These are phyloP conservation scores for Avahi laniger DNA, from an alignment of 2,797 vertebrate genomes.

Conservation along the genomic window DNA sequence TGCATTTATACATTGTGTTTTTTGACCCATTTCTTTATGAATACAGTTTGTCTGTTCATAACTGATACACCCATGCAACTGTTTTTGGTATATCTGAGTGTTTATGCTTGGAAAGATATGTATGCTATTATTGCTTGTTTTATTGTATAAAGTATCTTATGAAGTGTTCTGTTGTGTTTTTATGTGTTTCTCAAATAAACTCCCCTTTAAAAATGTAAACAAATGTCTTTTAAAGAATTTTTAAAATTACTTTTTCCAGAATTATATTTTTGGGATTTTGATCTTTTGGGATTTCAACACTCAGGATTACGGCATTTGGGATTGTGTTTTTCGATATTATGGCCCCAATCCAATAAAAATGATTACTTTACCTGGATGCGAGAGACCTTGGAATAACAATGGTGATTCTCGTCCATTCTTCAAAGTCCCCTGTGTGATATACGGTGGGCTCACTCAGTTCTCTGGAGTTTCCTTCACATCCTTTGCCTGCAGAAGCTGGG, in stretches of 20 bases:
- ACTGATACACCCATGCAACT: background rate
- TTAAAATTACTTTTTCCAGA: background rate
- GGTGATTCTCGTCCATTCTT: conserved; percentile 96
- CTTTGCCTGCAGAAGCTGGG: conserved; percentile 90
- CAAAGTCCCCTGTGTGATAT: conserved; percentile 95
- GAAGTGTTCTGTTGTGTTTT: background rate
- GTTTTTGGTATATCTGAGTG: background rate
- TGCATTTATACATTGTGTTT: background rate
- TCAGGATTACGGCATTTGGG: background rate
- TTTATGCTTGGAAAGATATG: background rate
- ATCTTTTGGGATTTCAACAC: background rate
- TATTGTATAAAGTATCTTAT: background rate
- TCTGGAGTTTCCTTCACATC: conserved; percentile 94
- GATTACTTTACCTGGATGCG: conserved; percentile 90
- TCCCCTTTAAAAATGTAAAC: background rate
- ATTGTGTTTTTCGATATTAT: background rate
- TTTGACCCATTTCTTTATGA: background rate
- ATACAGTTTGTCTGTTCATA: background rate
- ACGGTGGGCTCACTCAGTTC: conserved; percentile 93
- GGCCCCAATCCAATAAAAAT: background rate
- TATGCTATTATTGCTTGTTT: background rate
- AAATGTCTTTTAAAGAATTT: background rate
- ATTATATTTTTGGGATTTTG: background rate
- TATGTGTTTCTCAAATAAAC: background rate
- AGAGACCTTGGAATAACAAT: conserved; percentile 93